Evolutionary conservation across 2,113 vertebrate genomes (phyloP), one percentile per base, ranked within the genome.

Genomic region (Sinocyclocheilus anophthalmus): DNA sequence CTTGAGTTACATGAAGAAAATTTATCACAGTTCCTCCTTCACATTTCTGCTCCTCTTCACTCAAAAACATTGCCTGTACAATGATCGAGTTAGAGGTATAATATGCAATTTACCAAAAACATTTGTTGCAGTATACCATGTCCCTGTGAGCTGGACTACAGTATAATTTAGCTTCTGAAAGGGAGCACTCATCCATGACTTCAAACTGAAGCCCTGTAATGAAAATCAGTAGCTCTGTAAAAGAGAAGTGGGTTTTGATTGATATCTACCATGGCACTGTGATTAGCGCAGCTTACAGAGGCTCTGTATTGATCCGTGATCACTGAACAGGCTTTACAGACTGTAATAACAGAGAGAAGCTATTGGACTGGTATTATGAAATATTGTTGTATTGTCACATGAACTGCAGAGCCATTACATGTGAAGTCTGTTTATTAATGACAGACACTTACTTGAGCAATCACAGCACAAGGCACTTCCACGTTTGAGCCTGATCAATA

Each of bases 391-490:
- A 82, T 69, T 67, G 16, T 81, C 13, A 30, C 42, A 81, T 81
- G 42, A 65, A 67, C 42, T 69, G 24, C 24, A 45, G 7, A 42
- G 7, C 42, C 42, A 42, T 42, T 42, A 16, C 42, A 79, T 5
- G 30, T 82, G 63, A 50, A 30, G 78, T 69, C 61, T 33, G 24
- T 22, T 82, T 48, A 81, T 81, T 33, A 33, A 67, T 82, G 24
- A 48, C 45, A 13, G 16, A 50, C 42, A 45, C 61, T 50, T 81
- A 18, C 63, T 50, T 82, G 42, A 69, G 80, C 16, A 30, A 48
- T 42, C 77, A 80, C 59, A 67, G 79, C 39, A 67, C 61, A 42
- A 81, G 79, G 7, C 39, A 81, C 14, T 81, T 30, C 39, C 61
- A 30, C n/a, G 4, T 81, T 63, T 63, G 1, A 81, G 63, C 1